phyloP scores from a whole-genome alignment of 2,797 vertebrate genomes.

The Martes flavigula region DNA sequence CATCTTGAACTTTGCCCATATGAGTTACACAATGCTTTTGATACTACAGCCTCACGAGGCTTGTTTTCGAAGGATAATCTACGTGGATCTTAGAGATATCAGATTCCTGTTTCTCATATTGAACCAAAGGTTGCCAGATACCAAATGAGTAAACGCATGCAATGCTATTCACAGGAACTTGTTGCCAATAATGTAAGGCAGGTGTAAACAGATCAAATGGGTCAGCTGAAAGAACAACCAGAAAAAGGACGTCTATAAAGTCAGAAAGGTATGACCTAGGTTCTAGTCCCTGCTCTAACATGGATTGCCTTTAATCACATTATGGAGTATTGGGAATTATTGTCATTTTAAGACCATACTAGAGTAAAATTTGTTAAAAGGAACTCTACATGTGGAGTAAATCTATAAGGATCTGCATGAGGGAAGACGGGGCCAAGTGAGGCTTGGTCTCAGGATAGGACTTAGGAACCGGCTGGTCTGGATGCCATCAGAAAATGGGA shows the following conservation, averaged over 20 bases:
- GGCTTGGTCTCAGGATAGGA: accelerated
- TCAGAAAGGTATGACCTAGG: not conserved
- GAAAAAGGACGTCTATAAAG: not conserved
- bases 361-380: not conserved
- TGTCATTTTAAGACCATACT: not conserved
- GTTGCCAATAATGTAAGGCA: not conserved
- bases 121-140: not conserved
- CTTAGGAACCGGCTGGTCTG: not conserved
- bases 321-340: not conserved
- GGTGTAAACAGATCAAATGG: not conserved
- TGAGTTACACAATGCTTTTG: not conserved
- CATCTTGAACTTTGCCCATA: not conserved
- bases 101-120: not conserved
- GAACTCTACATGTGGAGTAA: not conserved
- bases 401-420: accelerated
- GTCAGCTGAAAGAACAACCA: not conserved
- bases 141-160: not conserved
- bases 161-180: not conserved
- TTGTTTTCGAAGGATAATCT: not conserved
- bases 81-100: not conserved
- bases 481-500: not conserved
- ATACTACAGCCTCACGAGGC: accelerated
- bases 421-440: not conserved
- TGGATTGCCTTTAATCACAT: accelerated
- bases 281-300: not conserved